Evolutionary conservation across 1,140 invertebrate species (phyloP).

Genomic region (Megathymus violae): DNA sequence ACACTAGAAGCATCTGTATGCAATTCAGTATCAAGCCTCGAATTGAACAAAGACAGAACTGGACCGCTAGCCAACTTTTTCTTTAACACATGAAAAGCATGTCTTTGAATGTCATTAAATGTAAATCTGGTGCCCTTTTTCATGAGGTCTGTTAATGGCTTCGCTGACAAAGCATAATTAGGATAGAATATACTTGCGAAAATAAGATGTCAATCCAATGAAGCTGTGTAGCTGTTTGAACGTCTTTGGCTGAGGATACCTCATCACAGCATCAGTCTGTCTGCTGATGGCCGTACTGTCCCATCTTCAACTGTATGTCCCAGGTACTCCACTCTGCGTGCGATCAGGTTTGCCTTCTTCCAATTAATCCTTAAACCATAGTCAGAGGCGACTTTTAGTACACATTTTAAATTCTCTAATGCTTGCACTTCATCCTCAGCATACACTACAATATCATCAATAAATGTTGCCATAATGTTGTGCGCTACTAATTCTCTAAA

Average conservation of each 20-base stretch:
- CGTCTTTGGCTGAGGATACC: slow-evolving; percentile 50
- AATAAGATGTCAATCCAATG: slow-evolving; percentile 60
- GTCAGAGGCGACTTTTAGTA: slow-evolving; percentile 45
- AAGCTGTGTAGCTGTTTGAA: slow-evolving; percentile 57
- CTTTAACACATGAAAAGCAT: slow-evolving; percentile 36
- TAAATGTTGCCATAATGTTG: slow-evolving; percentile 24
- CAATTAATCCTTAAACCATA: slow-evolving; percentile 63
- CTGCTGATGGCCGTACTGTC: slow-evolving; percentile 42
- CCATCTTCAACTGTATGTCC: slow-evolving; percentile 48
- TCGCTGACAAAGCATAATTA: slow-evolving; percentile 53
- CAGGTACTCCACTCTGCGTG: slow-evolving; percentile 55
- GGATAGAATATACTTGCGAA: slow-evolving; percentile 58
- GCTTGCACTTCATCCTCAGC: slow-evolving; percentile 18
- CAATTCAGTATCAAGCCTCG: slow-evolving; percentile 39
- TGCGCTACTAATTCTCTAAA: slow-evolving; percentile 34
- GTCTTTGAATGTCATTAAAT: slow-evolving; percentile 21
- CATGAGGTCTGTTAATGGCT: slow-evolving; percentile 51
- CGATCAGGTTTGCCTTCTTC: slow-evolving; percentile 64
- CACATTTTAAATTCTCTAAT: slow-evolving; percentile 25
- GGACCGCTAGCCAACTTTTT: slow-evolving; percentile 32
- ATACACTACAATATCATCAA: slow-evolving; percentile 37
- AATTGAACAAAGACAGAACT: slow-evolving; percentile 48
- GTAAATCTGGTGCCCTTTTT: slow-evolving; percentile 41
- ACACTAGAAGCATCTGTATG: slow-evolving; percentile 54
- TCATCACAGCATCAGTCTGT: slow-evolving; percentile 50